phyloP scores from a whole-genome alignment of 2,113 vertebrate species.

The Callorhinus ursinus region DNA sequence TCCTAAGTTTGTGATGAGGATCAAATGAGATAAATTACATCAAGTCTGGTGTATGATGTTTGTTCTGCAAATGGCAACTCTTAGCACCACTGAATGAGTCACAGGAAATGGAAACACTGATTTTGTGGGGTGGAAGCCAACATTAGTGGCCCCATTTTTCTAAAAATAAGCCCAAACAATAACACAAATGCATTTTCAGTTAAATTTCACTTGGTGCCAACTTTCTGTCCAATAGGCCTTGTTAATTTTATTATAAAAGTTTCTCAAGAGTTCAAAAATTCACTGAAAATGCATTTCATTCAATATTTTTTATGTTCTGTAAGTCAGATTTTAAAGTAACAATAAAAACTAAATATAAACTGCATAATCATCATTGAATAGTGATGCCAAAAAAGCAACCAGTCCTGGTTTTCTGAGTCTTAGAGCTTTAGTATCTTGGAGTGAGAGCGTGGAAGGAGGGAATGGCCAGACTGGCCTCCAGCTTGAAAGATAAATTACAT shows the following conservation, averaged over 20 bases:
- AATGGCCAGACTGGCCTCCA: neutral
- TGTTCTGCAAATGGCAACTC: neutral
- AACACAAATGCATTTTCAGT: neutral
- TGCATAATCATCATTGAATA: neutral
- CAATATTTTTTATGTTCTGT: neutral
- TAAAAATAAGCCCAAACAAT: neutral
- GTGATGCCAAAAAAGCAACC: neutral
- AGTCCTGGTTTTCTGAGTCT: neutral
- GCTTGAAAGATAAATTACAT: neutral
- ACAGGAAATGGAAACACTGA: neutral
- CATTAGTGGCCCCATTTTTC: neutral
- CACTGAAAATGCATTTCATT: neutral
- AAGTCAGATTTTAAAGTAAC: conserved; percentile 9
- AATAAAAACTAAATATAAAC: neutral
- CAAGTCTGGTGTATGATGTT: neutral
- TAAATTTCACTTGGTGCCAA: neutral
- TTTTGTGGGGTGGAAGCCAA: neutral
- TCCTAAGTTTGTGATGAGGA: neutral
- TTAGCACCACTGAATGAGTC: neutral
- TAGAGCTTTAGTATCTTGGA: neutral
- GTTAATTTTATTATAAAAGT: neutral
- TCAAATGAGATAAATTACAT: neutral
- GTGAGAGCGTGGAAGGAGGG: neutral
- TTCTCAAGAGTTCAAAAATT: neutral
- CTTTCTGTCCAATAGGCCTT: neutral